Evolutionary conservation across 2,888 invertebrate species (phyloP).

Genomic region (Biston stratarius): DNA sequence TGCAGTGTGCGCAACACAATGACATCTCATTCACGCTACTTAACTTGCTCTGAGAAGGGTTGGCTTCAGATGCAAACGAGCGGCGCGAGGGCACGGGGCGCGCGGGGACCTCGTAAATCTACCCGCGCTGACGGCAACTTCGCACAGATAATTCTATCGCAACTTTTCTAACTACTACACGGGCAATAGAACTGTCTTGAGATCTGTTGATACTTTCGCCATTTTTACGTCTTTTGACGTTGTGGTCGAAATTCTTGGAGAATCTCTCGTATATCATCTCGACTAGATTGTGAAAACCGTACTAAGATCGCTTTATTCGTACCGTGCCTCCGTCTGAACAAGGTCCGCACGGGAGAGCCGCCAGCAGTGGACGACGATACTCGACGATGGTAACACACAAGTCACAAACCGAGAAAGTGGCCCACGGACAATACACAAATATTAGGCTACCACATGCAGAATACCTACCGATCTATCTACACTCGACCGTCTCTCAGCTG

Average conservation of each 20-base stretch:
- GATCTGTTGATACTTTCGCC: constrained; percentile 12
- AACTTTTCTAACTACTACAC: constrained; percentile 15
- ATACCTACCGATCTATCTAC: background rate
- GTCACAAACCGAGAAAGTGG: background rate
- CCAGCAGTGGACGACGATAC: no score
- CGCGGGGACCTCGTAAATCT: constrained; percentile 23
- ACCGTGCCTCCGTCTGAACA: no score
- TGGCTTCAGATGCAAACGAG: constrained; percentile 23
- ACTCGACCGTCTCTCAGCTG: background rate
- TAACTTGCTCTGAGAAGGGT: constrained; percentile 24
- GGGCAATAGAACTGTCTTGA: constrained; percentile 17
- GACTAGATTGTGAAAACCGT: no score
- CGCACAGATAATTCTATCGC: constrained; percentile 20
- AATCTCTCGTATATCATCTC: no score
- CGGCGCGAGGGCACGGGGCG: background rate
- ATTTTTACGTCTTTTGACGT: background rate
- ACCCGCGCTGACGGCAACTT: constrained; percentile 8
- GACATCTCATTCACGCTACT: background rate
- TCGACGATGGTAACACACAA: no score
- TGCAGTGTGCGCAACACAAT: background rate
- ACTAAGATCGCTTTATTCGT: no score
- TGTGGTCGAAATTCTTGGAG: no score
- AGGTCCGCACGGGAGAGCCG: no score
- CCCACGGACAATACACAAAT: no score
- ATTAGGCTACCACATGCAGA: no score